Evolutionary conservation across 2,113 vertebrate species (phyloP).

Genomic region (Tachysurus vachellii): DNA sequence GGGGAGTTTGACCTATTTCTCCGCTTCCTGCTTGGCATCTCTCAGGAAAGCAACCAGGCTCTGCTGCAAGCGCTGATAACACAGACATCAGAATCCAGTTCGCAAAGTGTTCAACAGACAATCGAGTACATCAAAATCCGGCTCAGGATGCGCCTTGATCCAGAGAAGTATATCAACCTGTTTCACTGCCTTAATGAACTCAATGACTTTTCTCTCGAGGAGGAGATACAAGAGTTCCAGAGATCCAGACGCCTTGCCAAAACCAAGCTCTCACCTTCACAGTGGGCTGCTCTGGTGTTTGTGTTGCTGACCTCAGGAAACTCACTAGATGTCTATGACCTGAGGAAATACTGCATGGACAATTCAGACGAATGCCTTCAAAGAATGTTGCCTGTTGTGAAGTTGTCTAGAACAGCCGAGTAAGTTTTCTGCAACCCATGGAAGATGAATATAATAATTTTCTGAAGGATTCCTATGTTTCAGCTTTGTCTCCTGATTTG

Average conservation of each 20-base stretch:
- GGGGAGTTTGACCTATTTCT: slow-evolving; percentile 49
- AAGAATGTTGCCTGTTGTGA: slow-evolving; percentile 39
- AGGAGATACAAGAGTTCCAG: slow-evolving; percentile 39
- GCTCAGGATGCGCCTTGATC: not conserved
- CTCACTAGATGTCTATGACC: slow-evolving; percentile 42
- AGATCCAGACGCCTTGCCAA: not conserved
- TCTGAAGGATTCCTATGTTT: not conserved
- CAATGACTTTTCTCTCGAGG: slow-evolving; percentile 33
- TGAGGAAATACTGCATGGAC: slow-evolving; percentile 40
- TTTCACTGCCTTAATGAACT: slow-evolving; percentile 56
- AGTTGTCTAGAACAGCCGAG: slow-evolving; percentile 21
- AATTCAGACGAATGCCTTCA: slow-evolving; percentile 30
- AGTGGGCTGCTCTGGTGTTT: slow-evolving; percentile 46
- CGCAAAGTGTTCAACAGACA: not conserved
- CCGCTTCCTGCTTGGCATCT: slow-evolving; percentile 49
- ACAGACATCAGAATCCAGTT: not conserved
- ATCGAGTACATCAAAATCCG: slow-evolving; percentile 34
- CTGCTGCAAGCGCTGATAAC: slow-evolving; percentile 15
- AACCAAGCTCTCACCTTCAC: slow-evolving; percentile 7
- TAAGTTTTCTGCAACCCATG: slow-evolving; percentile 2
- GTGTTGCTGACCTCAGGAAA: slow-evolving; percentile 38
- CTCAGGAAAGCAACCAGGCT: slow-evolving; percentile 30
- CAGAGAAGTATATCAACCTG: slow-evolving; percentile 44
- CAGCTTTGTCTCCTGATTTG: not conserved
- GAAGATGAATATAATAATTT: not conserved